Percentiles rank a stretch among this genome's conserved stretches.
These are phyloP conservation scores for rat (Rattus norvegicus) DNA, from an alignment of 2,113 vertebrate genomes.

Conservation along the genomic window DNA sequence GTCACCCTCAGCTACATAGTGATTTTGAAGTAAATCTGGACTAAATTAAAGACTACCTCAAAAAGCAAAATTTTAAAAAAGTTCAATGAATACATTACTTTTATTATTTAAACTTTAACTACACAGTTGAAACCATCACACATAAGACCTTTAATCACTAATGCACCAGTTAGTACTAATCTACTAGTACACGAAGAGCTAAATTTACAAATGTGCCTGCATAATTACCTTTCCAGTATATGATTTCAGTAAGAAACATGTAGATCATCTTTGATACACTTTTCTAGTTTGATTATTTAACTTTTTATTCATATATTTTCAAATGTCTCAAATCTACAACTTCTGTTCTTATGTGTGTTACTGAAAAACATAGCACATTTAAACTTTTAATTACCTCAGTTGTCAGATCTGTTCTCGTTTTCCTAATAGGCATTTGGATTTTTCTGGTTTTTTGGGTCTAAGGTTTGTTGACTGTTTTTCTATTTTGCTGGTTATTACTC, in stretches of 20 bases:
- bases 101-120: background rate
- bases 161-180: too few relatives aligned
- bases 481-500: background rate
- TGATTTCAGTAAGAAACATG: slow-evolving; percentile 3
- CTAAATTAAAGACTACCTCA: background rate
- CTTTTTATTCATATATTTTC: background rate
- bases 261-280: background rate
- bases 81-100: background rate
- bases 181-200: background rate
- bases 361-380: background rate
- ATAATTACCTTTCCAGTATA: background rate
- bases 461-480: background rate
- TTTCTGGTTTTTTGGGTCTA: background rate
- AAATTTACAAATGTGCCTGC: background rate
- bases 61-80: background rate
- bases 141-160: background rate
- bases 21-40: background rate
- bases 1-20: background rate
- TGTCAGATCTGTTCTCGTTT: background rate
- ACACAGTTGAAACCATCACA: background rate
- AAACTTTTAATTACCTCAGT: background rate
- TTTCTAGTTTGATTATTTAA: background rate
- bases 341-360: background rate
- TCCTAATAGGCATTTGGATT: background rate
- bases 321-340: background rate